Conservation (phyloP, 2,888 invertebrate genomes). For the Eupithecia inturbata region DNA sequence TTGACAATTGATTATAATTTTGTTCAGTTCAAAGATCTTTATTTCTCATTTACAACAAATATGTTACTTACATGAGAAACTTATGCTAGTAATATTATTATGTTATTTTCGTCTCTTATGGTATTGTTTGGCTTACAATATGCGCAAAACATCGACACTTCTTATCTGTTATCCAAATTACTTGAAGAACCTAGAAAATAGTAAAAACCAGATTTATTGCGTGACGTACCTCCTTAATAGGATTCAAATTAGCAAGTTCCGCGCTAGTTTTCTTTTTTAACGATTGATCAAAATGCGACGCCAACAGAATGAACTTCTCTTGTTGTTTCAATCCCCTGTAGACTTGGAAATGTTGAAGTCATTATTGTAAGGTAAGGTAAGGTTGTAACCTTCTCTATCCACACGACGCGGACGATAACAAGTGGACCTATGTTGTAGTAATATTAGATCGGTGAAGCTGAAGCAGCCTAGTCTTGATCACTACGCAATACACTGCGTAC, state of each 20-base stretch:
- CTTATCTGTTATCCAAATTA: background rate
- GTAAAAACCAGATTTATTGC: background rate
- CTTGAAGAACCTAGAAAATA: background rate
- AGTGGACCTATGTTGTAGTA: conserved; percentile 12
- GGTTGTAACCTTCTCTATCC: conserved; percentile 14
- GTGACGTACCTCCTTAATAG: background rate
- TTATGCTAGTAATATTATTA: no score
- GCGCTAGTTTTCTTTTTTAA: background rate
- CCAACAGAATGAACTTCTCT: conserved; percentile 6
- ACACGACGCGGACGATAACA: conserved; percentile 15
- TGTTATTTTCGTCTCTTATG: no score
- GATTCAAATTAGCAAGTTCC: background rate
- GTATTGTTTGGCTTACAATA: background rate
- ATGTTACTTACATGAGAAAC: no score
- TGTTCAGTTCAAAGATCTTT: no score
- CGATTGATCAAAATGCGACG: conserved; percentile 1
- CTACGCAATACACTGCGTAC: no score
- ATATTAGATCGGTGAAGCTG: background rate
- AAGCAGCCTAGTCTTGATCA: no score
- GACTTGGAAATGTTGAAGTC: conserved; percentile 30
- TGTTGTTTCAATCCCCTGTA: conserved; percentile 28
- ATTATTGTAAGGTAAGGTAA: conserved; percentile 37
- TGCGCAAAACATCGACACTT: background rate
- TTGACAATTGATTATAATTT: background rate
- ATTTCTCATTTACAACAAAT: no score